Conservation (phyloP, 2,797 vertebrate species). For the Rousettus madagascariensis region DNA sequence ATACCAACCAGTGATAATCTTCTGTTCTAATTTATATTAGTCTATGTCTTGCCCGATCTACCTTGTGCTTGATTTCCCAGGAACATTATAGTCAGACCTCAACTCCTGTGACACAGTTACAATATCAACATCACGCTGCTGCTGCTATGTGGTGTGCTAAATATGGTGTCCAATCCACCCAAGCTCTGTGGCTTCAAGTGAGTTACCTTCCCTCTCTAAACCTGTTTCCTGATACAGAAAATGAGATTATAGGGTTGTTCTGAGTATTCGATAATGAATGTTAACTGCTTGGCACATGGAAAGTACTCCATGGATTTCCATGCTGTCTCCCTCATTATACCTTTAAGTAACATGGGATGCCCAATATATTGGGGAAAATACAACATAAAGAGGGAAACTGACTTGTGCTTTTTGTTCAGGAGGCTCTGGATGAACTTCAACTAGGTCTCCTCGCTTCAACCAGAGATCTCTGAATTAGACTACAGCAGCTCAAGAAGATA, state of each 20-base stretch:
- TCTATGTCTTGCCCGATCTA: background rate
- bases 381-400: background rate
- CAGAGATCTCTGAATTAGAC: background rate
- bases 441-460: background rate
- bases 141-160: background rate
- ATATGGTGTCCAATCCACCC: background rate
- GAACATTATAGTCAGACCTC: background rate
- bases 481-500: background rate
- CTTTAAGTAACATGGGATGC: background rate
- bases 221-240: background rate
- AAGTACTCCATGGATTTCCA: background rate
- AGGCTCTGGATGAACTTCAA: background rate
- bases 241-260: background rate
- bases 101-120: background rate
- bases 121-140: background rate
- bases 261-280: background rate
- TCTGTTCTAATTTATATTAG: background rate
- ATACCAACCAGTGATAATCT: background rate
- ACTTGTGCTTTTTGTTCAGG: background rate
- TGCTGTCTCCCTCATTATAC: background rate
- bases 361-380: background rate
- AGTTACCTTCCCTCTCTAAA: background rate
- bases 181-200: background rate
- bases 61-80: slow-evolving; percentile 6
- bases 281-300: background rate